A percentile compares a stretch with the other conserved stretches of the same genome.
Conservation (phyloP, 2,797 vertebrate genomes). For the Mastacembelus armatus region DNA sequence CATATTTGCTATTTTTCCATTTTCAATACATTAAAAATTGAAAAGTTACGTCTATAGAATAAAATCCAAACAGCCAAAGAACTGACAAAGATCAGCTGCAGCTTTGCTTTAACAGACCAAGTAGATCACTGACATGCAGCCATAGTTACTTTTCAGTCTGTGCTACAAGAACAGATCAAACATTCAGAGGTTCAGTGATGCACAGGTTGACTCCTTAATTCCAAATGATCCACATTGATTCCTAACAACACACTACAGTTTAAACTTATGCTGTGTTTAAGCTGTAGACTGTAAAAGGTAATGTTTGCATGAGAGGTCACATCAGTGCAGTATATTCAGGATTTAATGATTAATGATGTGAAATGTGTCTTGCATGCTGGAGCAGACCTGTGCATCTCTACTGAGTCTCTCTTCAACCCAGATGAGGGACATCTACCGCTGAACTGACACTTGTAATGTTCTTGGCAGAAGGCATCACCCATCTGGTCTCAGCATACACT, state of each 20-base stretch:
- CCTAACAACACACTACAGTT: too few relatives aligned
- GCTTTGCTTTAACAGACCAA: constrained; percentile 4
- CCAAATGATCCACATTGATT: too few relatives aligned
- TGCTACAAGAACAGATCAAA: background rate
- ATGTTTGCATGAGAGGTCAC: too few relatives aligned
- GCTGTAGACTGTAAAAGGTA: too few relatives aligned
- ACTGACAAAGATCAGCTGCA: constrained; percentile 1
- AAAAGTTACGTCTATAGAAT: too few relatives aligned
- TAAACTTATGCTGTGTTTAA: too few relatives aligned
- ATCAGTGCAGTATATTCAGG: too few relatives aligned
- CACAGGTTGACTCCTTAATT: constrained; percentile 32
- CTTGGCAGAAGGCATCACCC: background rate
- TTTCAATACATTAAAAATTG: too few relatives aligned
- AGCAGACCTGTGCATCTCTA: constrained; percentile 22
- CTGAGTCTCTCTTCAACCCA: background rate
- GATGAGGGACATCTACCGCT: too few relatives aligned
- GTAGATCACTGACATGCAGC: constrained; percentile 13
- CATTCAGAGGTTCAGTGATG: constrained; percentile 2
- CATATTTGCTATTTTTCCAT: background rate
- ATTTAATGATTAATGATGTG: too few relatives aligned
- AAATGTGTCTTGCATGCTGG: too few relatives aligned
- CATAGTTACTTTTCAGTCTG: background rate
- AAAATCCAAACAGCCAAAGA: background rate
- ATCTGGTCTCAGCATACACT: background rate
- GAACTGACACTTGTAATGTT: too few relatives aligned